Percentiles rank a stretch among this genome's conserved stretches.
phyloP scores from a whole-genome alignment of 2,888 invertebrate species.

The Eristalis intricaria region DNA sequence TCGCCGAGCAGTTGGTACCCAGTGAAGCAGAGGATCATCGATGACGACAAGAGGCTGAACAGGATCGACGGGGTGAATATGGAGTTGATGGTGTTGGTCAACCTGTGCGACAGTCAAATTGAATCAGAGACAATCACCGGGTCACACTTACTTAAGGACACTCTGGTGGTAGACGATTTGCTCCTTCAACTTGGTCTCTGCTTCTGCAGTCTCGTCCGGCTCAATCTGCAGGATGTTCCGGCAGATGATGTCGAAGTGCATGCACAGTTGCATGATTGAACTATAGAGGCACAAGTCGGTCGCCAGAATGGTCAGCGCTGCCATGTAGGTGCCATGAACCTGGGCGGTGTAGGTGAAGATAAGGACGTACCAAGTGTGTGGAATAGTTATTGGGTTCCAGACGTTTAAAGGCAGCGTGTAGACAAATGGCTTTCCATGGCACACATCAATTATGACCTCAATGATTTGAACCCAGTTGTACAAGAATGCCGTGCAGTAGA shows the following conservation, averaged over 20 bases:
- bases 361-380: background rate
- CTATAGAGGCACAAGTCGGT: conserved; percentile 64
- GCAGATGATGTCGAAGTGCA: conserved; percentile 66
- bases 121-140: background rate
- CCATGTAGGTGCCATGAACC: background rate
- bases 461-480: conserved; percentile 1
- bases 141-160: conserved; percentile 10
- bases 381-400: conserved; percentile 30
- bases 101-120: background rate
- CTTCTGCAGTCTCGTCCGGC: background rate
- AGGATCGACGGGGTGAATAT: conserved; percentile 70
- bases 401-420: background rate
- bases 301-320: conserved; percentile 36
- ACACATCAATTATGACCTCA: background rate
- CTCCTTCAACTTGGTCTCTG: conserved; percentile 1
- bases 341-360: background rate
- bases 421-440: background rate
- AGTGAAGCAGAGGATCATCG: conserved; percentile 70
- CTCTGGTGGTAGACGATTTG: conserved; percentile 20
- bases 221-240: conserved; percentile 37
- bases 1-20: conserved; percentile 70
- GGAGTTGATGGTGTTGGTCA: background rate
- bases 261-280: conserved; percentile 54
- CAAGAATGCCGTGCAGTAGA: conserved; percentile 3
- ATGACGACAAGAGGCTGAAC: conserved; percentile 69